A percentile compares a stretch with the other conserved stretches of the same genome.
phyloP scores from a whole-genome alignment of 2,113 vertebrate species.

The Cynocephalus volans region DNA sequence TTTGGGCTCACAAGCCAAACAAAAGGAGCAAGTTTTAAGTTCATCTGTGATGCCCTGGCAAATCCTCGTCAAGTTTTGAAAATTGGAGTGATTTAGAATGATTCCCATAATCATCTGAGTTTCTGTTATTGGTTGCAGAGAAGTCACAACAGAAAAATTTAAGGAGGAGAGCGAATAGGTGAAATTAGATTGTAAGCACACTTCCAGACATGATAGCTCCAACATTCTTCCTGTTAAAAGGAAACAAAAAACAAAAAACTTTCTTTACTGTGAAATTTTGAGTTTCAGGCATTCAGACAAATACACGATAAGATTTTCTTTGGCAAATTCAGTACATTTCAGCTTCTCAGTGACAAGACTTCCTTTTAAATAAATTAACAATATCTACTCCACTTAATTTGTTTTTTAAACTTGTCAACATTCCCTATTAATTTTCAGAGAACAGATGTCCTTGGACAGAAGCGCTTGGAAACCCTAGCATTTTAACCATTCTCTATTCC shows the following conservation, averaged over 20 bases:
- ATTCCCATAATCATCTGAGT: constrained; percentile 75
- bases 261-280: not conserved
- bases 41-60: constrained; percentile 63
- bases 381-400: constrained; percentile 15
- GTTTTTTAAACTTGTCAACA: not conserved
- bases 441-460: not conserved
- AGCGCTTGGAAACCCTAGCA: not conserved
- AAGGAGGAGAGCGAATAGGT: constrained; percentile 83
- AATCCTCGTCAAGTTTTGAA: constrained; percentile 78
- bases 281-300: constrained; percentile 47
- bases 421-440: constrained; percentile 39
- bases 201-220: constrained; percentile 84
- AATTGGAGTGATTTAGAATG: constrained; percentile 74
- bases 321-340: not conserved
- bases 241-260: not conserved
- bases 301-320: constrained; percentile 4
- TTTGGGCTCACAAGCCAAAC: constrained; percentile 75
- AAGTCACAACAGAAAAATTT: constrained; percentile 83
- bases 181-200: constrained; percentile 79
- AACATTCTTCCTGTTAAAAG: constrained; percentile 81
- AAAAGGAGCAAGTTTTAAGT: constrained; percentile 51
- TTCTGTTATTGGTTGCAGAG: constrained; percentile 74
- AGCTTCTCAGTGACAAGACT: not conserved
- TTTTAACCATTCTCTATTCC: constrained; percentile 34
- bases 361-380: constrained; percentile 31